Evolutionary conservation across 2,797 vertebrate species (phyloP), one percentile per base, ranked within the genome.

Genomic region (Chloroceryle amazona): DNA sequence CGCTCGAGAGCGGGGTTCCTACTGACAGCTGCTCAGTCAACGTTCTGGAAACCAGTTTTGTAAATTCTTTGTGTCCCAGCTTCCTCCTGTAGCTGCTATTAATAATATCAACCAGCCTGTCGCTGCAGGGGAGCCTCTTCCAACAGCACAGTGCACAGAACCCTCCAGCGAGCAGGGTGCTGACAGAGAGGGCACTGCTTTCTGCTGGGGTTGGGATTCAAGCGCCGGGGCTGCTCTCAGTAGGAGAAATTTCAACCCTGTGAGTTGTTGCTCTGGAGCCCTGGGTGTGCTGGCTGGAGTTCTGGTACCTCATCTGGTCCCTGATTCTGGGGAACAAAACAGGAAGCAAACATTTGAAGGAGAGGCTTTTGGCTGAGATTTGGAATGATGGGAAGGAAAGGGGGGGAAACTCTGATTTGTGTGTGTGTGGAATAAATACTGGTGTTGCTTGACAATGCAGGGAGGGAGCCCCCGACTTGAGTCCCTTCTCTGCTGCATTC

Each of bases 11-110:
- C 1, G 52, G 37, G 55, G 37, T 22, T 73, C 1, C 3, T 21
- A 13, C 72, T 1, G 23, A 54, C 26, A 47, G 60, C 44, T 46
- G 79, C 60, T 72, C 86, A 68, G 46, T n/a, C 79, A 11, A 54
- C 28, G 33, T 15, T 62, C 87, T 87, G 83, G 79, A 93, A 93
- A 78, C 52, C 86, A 71, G 33, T 85, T 74, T 61, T 35, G 10
- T 71, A 65, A 81, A 61, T 67, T 68, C 92, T 73, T 42, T 54
- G 83, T 78, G 57, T 81, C 52, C 49, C 57, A 9, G 51, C 58
- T 84, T 90, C 26, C 83, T 70, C 83, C 66, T 42, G 54, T 44
- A 83, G 68, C 2, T 13, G 70, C 82, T 81, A 81, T 88, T 81
- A 83, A 81, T 81, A 60, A 76, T 8, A n/a, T n/a, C n/a, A 33